These are phyloP conservation scores for Ataeniobius toweri DNA, from an alignment of 2,797 vertebrate genomes.

Conservation along the genomic window DNA sequence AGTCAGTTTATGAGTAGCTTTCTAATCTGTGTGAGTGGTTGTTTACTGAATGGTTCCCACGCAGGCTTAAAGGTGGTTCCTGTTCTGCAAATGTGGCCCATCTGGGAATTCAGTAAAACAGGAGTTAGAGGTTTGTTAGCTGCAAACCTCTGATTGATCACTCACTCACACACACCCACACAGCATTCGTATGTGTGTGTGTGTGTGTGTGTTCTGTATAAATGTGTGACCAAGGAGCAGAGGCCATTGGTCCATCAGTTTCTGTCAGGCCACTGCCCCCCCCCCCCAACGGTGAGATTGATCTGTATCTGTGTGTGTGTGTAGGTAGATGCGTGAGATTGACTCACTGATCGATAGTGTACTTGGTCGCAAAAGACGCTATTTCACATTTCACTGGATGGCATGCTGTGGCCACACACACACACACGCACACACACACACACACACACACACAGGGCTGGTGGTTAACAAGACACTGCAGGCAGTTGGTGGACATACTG, in stretches of 20 bases:
- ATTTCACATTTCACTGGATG: conserved; percentile 97
- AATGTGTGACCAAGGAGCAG: conserved; percentile 17
- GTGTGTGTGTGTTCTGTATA: neutral
- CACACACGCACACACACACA: too few species aligned
- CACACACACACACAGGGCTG: neutral
- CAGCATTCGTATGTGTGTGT: neutral
- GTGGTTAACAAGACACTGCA: neutral
- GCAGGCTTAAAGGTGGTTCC: neutral
- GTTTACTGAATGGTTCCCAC: too few species aligned
- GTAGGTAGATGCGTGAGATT: conserved; percentile 60
- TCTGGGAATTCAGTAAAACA: neutral
- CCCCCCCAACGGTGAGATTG: conserved; percentile 26
- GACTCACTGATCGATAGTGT: conserved; percentile 88
- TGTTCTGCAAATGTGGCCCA: neutral
- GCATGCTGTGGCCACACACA: conserved; percentile 40
- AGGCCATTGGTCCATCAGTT: conserved; percentile 46
- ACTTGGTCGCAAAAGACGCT: conserved; percentile 93
- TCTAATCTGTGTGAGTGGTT: too few species aligned
- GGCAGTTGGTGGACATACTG: too few species aligned
- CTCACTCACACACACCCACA: too few species aligned
- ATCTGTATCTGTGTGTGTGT: neutral
- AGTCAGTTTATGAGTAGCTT: too few species aligned
- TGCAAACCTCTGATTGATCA: too few species aligned
- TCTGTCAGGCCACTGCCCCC: conserved; percentile 38
- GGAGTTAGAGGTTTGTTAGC: neutral